A percentile compares a stretch with the other conserved stretches of the same genome.
Evolutionary conservation across 2,888 invertebrate genomes (phyloP).

Genomic region (Theodoxus fluviatilis): DNA sequence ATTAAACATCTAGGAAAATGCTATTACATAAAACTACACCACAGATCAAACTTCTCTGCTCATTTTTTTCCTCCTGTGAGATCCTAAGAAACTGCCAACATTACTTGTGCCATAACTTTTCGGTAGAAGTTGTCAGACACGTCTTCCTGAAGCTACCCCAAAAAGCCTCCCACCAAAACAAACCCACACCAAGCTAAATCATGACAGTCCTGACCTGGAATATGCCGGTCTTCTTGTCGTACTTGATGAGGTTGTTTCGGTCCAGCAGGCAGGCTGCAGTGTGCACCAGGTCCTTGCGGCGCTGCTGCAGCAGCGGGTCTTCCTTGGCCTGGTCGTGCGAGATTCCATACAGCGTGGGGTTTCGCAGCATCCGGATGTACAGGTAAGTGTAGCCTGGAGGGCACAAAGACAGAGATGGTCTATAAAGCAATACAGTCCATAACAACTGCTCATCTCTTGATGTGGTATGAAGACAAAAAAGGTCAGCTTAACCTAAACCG

Average conservation of each 20-base stretch:
- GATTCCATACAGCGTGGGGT: slow-evolving; percentile 90
- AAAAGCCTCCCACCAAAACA: background rate
- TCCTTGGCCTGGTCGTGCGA: slow-evolving; percentile 72
- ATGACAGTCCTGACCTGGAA: slow-evolving; percentile 70
- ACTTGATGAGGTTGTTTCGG: slow-evolving; percentile 92
- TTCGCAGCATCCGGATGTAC: slow-evolving; percentile 91
- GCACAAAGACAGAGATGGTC: background rate
- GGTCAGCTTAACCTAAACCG: no score
- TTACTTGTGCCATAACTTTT: no score
- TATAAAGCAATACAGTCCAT: background rate
- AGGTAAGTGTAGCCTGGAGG: slow-evolving; percentile 85
- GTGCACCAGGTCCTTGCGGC: slow-evolving; percentile 92
- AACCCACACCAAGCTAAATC: background rate
- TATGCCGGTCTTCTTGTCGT: slow-evolving; percentile 87
- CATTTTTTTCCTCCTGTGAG: no score
- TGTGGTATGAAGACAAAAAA: no score
- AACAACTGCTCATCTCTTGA: background rate
- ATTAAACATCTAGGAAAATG: no score
- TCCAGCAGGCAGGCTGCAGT: slow-evolving; percentile 91
- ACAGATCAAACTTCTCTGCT: background rate
- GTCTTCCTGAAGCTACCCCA: no score
- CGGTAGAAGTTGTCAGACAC: no score
- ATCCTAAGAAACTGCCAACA: no score
- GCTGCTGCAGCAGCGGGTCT: slow-evolving; percentile 85
- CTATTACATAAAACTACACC: background rate